Evolutionary conservation across 2,888 invertebrate genomes (phyloP), one percentile per base, ranked within the genome.

Genomic region (Tribolium freemani): DNA sequence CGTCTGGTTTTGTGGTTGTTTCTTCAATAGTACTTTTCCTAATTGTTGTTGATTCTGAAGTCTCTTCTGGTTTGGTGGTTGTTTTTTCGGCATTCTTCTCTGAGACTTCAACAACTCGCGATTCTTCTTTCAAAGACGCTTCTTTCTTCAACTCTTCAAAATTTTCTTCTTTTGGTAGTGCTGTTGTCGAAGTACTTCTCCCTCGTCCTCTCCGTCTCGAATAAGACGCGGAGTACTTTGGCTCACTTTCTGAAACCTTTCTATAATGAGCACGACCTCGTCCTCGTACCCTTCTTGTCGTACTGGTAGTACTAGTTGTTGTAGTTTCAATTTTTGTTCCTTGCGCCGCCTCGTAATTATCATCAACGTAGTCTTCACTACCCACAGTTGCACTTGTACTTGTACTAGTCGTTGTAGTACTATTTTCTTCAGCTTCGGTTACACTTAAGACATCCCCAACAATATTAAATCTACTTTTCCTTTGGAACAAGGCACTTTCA

Each of bases 261-360:
- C 48, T 31, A 13, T 61, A 10, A 9, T 50, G 61, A 10, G 50
- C 13, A 13, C 21, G 30, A 13, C 16, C 64, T 44, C 64, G 38
- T 0, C 20, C 30, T 4, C 63, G 26, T 3, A 45, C 3, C n/a
- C 16, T 48, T 48, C 45, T 11, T n/a, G 51, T 38, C 1, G 64
- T 64, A 38, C 16, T 21, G 5, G 16, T 16, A 16, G 63, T 67
- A 31, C 30, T 53, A 9, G 46, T 21, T 9, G 56, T 68, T 48
- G 68, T 53, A 21, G 45, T 61, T 20, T 45, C 44, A 51, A 20
- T 8, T 16, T 53, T 26, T 2, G 26, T 26, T 26, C 26, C 26
- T 26, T 26, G 26, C 1, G 4, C 11, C 3, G 83, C 80, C 77
- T 86, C 86, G 63, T 83, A 85, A 76, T 85, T 85, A 78, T 85